Base-by-base conservation (phyloP, 2,888 invertebrate species). In the Chrysopilus asiliformis region DNA sequence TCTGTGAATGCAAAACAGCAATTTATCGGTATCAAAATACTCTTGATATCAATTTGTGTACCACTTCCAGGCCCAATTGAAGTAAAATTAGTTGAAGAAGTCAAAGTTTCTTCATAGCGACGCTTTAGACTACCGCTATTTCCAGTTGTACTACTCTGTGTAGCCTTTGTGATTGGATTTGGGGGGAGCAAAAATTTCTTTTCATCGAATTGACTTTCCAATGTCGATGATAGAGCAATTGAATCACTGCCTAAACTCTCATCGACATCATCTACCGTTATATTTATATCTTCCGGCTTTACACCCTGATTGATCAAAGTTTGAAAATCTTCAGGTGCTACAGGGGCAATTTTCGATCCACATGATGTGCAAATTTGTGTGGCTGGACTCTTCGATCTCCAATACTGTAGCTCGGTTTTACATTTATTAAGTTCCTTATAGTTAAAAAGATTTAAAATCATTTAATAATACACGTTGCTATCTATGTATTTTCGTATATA, bases 361-460 rank as follows among this genome's bases (percentile, higher is more conserved):
- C 84, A 85, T 47, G 78, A 73, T 22, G 72, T 76, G 53, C 85
- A 86, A 38, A 79, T 71, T 43, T 78, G 74, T 49, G 71, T 71
- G 44, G 85, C 82, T 9, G 86, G 84, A 43, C 85, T 84, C 49
- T 85, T 85, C 27, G 86, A 86, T 40, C 87, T 77, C 85, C 86
- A 87, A 62, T 86, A 87, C 64, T 87, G 87, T 51, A 87, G 64
- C 64, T 89, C 87, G 22, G 87, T 87, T 66, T 87, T 87, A 64
- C 87, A 89, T 60, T 87, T 87, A 64, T 87, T 89, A 49, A 89
- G 66, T 63, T 89, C 87, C 77, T 87, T 68, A 2, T 55, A 52
- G n/a, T n/a, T n/a, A n/a, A n/a, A n/a, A n/a, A n/a, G n/a, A n/a
- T n/a, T n/a, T n/a, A n/a, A n/a, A n/a, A n/a, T n/a, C n/a, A n/a